These are phyloP conservation scores for Pseudomugil tenellus DNA, from an alignment of 2,797 vertebrate species.

Conservation along the genomic window DNA sequence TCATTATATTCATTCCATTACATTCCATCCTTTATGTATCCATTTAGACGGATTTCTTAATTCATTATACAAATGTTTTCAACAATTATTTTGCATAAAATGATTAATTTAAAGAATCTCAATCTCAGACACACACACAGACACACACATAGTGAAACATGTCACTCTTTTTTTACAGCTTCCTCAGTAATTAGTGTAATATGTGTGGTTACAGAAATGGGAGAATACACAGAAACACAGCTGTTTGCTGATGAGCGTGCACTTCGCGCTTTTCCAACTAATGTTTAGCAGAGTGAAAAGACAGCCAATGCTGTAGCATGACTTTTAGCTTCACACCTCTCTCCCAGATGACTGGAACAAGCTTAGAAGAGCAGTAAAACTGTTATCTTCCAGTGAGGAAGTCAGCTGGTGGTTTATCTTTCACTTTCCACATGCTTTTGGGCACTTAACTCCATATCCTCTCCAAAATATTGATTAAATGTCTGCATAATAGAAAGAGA, in stretches of 20 bases:
- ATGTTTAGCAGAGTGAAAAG: slow-evolving; percentile 27
- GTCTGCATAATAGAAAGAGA: no score
- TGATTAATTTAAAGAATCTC: neutral
- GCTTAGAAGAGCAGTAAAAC: no score
- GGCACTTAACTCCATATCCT: no score
- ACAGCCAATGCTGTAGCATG: no score
- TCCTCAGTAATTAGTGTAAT: slow-evolving; percentile 43
- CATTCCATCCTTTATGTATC: neutral
- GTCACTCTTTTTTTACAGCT: slow-evolving; percentile 32
- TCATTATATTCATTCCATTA: neutral
- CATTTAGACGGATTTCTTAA: neutral
- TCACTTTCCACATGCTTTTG: no score
- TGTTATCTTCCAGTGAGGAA: no score
- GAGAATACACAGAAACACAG: neutral
- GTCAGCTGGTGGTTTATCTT: no score
- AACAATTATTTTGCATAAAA: slow-evolving; percentile 14
- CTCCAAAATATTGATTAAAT: no score
- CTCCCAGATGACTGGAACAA: slow-evolving; percentile 11
- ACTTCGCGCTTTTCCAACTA: slow-evolving; percentile 49
- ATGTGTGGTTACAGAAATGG: slow-evolving; percentile 17
- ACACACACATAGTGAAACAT: neutral
- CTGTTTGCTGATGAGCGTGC: slow-evolving; percentile 1
- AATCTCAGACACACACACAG: neutral
- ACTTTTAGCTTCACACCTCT: neutral
- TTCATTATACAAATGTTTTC: neutral